Conservation (phyloP, 2,113 vertebrate species). For the Anthoscopus minutus region DNA sequence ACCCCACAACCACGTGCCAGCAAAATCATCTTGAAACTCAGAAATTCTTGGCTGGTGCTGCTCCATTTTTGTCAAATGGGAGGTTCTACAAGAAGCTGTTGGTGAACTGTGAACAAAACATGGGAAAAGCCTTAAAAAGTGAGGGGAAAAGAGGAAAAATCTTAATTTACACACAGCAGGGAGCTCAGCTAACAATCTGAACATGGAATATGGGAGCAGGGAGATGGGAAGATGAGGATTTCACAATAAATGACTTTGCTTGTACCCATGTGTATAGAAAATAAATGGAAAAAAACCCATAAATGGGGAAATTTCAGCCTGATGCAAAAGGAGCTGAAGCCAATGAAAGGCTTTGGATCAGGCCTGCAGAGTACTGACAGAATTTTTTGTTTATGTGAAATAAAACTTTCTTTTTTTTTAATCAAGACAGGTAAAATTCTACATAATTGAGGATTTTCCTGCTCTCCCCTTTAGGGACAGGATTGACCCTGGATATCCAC, state of each 20-base stretch:
- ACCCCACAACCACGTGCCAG: background rate
- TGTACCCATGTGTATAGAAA: background rate
- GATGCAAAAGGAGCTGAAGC: background rate
- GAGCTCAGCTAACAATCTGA: background rate
- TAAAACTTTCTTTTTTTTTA: background rate
- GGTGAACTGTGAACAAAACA: background rate
- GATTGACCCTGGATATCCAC: background rate
- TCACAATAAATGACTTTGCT: background rate
- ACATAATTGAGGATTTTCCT: background rate
- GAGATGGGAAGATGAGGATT: background rate
- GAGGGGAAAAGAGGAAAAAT: background rate
- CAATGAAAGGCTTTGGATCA: background rate
- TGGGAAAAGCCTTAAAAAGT: slow-evolving; percentile 4
- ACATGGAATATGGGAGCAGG: background rate
- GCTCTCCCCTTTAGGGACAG: background rate
- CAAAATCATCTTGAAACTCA: slow-evolving; percentile 2
- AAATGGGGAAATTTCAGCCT: background rate
- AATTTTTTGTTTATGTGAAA: background rate
- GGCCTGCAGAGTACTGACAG: background rate
- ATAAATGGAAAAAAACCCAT: background rate
- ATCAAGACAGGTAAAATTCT: background rate
- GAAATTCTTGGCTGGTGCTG: background rate
- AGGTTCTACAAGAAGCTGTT: background rate
- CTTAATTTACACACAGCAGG: background rate
- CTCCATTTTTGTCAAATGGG: background rate